Conservation (phyloP, 2,113 vertebrate species). For the Myotis brandtii region DNA sequence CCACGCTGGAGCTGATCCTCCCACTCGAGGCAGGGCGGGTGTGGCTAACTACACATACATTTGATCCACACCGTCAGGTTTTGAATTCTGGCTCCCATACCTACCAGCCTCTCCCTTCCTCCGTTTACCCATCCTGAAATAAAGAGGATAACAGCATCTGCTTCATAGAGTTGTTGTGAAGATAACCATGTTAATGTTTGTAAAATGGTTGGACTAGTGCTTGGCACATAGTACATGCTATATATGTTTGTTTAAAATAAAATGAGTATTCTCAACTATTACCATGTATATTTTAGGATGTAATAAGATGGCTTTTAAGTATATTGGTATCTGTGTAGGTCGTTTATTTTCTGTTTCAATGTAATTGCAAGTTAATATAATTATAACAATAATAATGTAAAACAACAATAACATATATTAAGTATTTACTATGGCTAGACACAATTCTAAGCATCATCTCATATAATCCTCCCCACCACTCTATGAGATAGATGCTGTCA, state of each 20-base stretch:
- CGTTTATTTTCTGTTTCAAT: neutral
- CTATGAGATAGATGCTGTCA: neutral
- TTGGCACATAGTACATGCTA: neutral
- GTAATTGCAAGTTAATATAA: neutral
- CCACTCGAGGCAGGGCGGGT: neutral
- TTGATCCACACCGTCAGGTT: neutral
- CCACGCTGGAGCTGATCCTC: neutral
- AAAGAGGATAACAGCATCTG: neutral
- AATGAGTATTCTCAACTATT: neutral
- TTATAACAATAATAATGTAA: neutral
- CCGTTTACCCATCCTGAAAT: neutral
- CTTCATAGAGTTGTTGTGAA: neutral
- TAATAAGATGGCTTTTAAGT: neutral
- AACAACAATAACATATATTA: neutral
- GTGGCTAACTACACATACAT: neutral
- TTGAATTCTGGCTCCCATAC: neutral
- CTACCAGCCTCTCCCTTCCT: neutral
- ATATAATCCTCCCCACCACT: neutral
- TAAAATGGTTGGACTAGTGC: neutral
- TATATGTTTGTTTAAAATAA: neutral
- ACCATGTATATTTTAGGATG: neutral
- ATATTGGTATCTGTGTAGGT: neutral
- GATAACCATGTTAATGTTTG: neutral
- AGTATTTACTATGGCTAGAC: neutral
- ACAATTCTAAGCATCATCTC: neutral